phyloP scores from a whole-genome alignment of 2,113 vertebrate genomes.

The Scomber colias region DNA sequence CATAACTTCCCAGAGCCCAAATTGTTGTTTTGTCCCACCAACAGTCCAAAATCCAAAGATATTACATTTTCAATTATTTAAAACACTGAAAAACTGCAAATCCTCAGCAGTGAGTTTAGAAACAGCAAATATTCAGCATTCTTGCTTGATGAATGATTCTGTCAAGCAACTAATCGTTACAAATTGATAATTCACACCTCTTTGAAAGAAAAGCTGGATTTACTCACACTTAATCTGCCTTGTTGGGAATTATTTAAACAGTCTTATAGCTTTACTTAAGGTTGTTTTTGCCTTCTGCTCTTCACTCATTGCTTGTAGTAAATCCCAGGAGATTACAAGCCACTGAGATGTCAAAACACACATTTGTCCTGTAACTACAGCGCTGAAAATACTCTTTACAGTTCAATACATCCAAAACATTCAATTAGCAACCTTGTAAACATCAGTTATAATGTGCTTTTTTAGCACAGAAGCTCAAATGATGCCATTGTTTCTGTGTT shows the following conservation, averaged over 20 bases:
- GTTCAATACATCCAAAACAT: not conserved
- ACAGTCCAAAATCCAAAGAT: not conserved
- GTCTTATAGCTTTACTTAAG: conserved; percentile 30
- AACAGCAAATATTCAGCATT: not conserved
- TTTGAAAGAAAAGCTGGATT: conserved; percentile 41
- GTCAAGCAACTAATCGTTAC: not conserved
- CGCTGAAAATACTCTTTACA: not conserved
- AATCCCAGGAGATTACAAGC: not conserved
- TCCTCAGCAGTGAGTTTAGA: not conserved
- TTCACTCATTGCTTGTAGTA: not conserved
- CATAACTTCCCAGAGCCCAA: too few relatives aligned
- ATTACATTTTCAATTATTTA: not conserved
- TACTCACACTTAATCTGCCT: conserved; percentile 32
- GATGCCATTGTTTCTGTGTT: conserved; percentile 4
- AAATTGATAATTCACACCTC: not conserved
- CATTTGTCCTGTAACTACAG: conserved; percentile 6
- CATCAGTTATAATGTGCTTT: not conserved
- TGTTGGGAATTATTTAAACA: conserved; percentile 4
- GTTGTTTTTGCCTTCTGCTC: conserved; percentile 39
- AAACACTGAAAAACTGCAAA: not conserved
- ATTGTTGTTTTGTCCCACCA: too few relatives aligned
- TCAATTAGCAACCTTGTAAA: conserved; percentile 3
- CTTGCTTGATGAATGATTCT: not conserved
- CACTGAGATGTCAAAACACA: conserved; percentile 10
- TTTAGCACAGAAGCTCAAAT: conserved; percentile 34